Percentiles rank a stretch among this genome's conserved stretches.
Conservation (phyloP, 2,797 vertebrate genomes). For the Urophycis tenuis region DNA sequence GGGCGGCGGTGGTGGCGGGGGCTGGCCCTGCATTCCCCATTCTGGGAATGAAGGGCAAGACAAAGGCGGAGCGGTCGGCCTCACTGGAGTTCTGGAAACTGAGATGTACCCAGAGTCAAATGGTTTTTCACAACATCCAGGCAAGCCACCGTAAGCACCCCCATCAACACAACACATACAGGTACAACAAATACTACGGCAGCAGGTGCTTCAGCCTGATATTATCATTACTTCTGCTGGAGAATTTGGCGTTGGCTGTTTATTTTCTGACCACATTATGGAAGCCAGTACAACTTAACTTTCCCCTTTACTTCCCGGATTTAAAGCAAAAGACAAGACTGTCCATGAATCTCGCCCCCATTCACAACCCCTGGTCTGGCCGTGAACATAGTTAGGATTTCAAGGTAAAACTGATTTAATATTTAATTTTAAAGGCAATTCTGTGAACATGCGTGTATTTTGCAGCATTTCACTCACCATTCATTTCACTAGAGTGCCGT, state of each 20-base stretch:
- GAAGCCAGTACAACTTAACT: too few species aligned
- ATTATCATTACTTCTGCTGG: too few species aligned
- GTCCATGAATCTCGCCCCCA: not conserved
- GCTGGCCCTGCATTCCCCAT: constrained; percentile 94
- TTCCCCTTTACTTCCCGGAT: too few species aligned
- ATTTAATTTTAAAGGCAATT: not conserved
- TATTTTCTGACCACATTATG: too few species aligned
- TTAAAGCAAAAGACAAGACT: too few species aligned
- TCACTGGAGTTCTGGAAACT: not conserved
- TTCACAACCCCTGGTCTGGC: not conserved
- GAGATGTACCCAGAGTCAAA: not conserved
- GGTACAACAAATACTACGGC: too few species aligned
- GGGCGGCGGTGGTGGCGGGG: constrained; percentile 78
- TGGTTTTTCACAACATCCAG: not conserved
- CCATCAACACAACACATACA: too few species aligned
- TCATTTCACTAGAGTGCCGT: not conserved
- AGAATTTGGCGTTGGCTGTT: too few species aligned
- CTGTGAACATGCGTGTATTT: not conserved
- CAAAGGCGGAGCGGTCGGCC: constrained; percentile 1
- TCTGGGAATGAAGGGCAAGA: constrained; percentile 65
- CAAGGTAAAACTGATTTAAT: too few species aligned
- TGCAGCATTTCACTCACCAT: not conserved
- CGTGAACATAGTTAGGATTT: not conserved
- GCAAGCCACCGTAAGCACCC: too few species aligned
- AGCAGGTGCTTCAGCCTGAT: too few species aligned